Conservation (phyloP, 2,113 vertebrate species). For the Lethenteron reissneri region DNA sequence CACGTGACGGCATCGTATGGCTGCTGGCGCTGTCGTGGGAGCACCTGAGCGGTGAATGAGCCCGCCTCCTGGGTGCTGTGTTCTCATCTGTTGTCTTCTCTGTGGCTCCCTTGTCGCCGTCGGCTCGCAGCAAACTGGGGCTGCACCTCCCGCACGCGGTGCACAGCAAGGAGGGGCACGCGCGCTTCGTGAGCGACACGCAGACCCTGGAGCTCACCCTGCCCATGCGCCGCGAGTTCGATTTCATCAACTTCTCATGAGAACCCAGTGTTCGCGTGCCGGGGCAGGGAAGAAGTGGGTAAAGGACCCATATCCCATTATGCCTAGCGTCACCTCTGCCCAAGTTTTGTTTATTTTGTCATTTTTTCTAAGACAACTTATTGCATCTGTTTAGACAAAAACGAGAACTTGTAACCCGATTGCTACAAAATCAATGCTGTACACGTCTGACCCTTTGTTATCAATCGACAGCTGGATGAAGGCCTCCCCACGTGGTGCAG, state of each 20-base stretch:
- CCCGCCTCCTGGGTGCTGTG: not conserved
- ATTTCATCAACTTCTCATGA: slow-evolving; percentile 35
- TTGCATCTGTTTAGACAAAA: no score
- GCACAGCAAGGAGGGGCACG: slow-evolving; percentile 35
- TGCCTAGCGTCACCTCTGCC: no score
- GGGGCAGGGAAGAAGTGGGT: no score
- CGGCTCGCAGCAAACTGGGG: slow-evolving; percentile 41
- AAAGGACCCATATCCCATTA: no score
- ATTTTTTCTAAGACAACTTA: no score
- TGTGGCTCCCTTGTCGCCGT: slow-evolving; percentile 11
- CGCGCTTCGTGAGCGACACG: slow-evolving; percentile 33
- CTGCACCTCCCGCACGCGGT: slow-evolving; percentile 52
- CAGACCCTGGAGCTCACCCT: slow-evolving; percentile 51
- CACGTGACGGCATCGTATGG: not conserved
- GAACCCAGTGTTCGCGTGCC: not conserved
- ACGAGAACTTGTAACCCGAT: no score
- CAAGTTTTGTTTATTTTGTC: no score
- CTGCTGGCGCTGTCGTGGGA: not conserved
- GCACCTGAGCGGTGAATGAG: not conserved
- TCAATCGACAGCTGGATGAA: no score
- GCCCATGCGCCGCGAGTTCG: slow-evolving; percentile 32
- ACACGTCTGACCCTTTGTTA: no score
- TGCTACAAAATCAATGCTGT: no score
- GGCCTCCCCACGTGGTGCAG: no score
- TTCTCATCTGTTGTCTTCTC: not conserved